Percentiles rank a stretch among this genome's conserved stretches.
Conservation (phyloP, 2,888 invertebrate genomes). For the Cosmopolites sordidus region DNA sequence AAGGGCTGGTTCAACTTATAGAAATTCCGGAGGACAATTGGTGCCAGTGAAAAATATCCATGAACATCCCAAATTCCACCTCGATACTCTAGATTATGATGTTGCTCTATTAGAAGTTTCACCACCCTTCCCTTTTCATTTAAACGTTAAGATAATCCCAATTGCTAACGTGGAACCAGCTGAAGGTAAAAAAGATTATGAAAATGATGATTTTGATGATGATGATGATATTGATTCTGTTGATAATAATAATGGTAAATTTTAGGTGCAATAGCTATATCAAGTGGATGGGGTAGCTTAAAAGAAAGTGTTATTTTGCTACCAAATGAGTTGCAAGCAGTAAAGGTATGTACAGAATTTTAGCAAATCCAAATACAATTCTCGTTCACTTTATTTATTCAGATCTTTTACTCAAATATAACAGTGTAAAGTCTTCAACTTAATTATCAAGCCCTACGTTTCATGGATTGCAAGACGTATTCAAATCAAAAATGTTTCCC, state of each 20-base stretch:
- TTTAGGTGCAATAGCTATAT: constrained; percentile 21
- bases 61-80: constrained; percentile 16
- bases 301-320: constrained; percentile 14
- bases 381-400: no score
- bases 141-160: constrained; percentile 4
- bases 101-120: constrained; percentile 15
- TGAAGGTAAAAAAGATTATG: constrained; percentile 2
- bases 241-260: not conserved
- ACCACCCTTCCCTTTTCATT: constrained; percentile 4
- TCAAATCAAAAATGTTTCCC: no score
- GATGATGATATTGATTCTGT: constrained; percentile 1
- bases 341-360: no score
- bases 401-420: no score
- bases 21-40: constrained; percentile 20
- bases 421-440: no score
- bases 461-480: no score
- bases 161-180: constrained; percentile 17
- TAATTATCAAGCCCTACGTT: no score
- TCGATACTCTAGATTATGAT: constrained; percentile 23
- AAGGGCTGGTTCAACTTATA: constrained; percentile 20
- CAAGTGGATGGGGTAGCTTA: constrained; percentile 31
- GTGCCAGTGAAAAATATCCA: constrained; percentile 10
- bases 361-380: no score
- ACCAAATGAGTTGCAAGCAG: constrained; percentile 20
- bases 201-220: no score